Evolutionary conservation across 1,140 invertebrate genomes (phyloP), one percentile per base, ranked within the genome.

Genomic region (Aphidius ervi): DNA sequence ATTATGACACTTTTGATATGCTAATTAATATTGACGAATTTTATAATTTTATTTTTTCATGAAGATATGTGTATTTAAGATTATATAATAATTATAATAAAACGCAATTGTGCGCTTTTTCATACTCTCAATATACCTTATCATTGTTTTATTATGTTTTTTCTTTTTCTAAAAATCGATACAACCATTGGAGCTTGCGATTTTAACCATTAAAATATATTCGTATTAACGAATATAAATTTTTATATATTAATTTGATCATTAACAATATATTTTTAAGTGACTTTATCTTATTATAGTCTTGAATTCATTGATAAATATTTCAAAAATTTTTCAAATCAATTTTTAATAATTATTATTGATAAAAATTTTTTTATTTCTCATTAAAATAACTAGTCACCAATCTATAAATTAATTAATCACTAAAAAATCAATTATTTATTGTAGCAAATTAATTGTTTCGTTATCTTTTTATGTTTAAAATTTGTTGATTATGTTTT

Each of bases 121-220:
- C 10, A n/a, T 46, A 49, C 46, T 40, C 46, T 23, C 8, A 9
- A 20, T 9, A 43, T 46, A 46, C 37, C 20, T 31, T 56, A 20
- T 5, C 10, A 9, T 46, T 39, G 31, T 59, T 52, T 43, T 52
- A 41, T 40, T 41, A 9, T 47, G 40, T 47, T 53, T 50, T 50
- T 40, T 47, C 42, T 40, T 16, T 5, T 37, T 64, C 59, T 47
- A 60, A 68, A 68, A 73, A 73, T 69, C 64, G 63, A 66, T 76
- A 76, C 76, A 78, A 76, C 72, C 76, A 68, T 74, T 62, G 61
- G 74, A 78, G 74, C 70, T 75, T 71, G 76, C 76, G 74, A 76
- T 68, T 70, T 68, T 63, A 40, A 16, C 16, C 16, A 16, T 16
- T 16, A 16, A 16, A 16, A 16, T 16, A 16, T 16, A 16, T 16